Percentiles rank a stretch among this genome's conserved stretches.
These are phyloP conservation scores for Heterodera carotae DNA, from an alignment of 1,140 invertebrate genomes.

Conservation along the genomic window DNA sequence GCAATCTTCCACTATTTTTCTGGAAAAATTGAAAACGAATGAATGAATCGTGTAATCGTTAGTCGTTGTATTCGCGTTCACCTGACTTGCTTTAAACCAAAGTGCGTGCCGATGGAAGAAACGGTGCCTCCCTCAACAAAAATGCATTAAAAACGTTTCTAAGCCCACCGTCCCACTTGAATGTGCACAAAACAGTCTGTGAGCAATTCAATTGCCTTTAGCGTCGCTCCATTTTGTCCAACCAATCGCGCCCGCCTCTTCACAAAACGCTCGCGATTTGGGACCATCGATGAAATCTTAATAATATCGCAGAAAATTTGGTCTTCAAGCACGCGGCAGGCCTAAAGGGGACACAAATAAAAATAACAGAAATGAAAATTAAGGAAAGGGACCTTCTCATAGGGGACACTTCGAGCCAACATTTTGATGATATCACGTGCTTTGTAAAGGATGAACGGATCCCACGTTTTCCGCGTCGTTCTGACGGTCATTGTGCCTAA, in stretches of 20 bases:
- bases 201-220: conserved; percentile 95
- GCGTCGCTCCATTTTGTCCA: conserved; percentile 91
- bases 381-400: conserved; percentile 75
- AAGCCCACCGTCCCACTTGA: conserved; percentile 28
- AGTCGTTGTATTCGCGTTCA: conserved; percentile 30
- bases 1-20: conserved; percentile 89
- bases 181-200: conserved; percentile 96
- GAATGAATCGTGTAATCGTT: not conserved
- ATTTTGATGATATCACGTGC: conserved; percentile 93
- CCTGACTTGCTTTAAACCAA: conserved; percentile 82
- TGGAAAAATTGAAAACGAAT: conserved; percentile 42
- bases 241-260: conserved; percentile 91
- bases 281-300: conserved; percentile 86
- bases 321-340: conserved; percentile 75
- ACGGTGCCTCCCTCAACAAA: conserved; percentile 83
- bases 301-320: conserved; percentile 92
- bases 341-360: conserved; percentile 42
- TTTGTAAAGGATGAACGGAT: conserved; percentile 95
- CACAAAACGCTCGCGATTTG: conserved; percentile 87
- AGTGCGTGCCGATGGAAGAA: conserved; percentile 88
- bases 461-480: conserved; percentile 96
- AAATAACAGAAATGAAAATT: not conserved
- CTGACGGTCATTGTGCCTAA: conserved; percentile 92
- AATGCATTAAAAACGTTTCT: conserved; percentile 69
- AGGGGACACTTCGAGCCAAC: conserved; percentile 90